Percentiles rank a stretch among this genome's conserved stretches.
These are phyloP conservation scores for Baccha elongata DNA, from an alignment of 2,888 invertebrate genomes.

Conservation along the genomic window DNA sequence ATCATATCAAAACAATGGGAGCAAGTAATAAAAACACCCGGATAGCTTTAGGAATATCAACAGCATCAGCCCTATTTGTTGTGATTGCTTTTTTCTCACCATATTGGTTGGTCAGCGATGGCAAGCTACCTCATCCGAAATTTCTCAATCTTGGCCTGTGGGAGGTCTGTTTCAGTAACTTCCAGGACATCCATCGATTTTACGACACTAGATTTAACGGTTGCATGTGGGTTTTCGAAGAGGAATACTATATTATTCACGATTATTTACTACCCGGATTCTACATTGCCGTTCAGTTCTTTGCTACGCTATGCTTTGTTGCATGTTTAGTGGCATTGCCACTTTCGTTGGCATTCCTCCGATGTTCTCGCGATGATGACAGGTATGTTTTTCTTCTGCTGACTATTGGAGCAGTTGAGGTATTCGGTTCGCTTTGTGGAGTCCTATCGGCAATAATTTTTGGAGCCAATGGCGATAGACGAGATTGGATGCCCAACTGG, in stretches of 20 bases:
- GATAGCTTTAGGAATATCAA: constrained; percentile 86
- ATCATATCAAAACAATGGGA: constrained; percentile 77
- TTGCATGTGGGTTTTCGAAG: constrained; percentile 99
- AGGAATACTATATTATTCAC: constrained; percentile 97
- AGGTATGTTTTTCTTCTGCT: constrained; percentile 89
- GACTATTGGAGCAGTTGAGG: constrained; percentile 88
- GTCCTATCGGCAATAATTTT: constrained; percentile 93
- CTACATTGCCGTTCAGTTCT: constrained; percentile 96
- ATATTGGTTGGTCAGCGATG: constrained; percentile 93
- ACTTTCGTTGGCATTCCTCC: constrained; percentile 88
- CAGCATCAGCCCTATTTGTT: constrained; percentile 87
- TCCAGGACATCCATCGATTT: constrained; percentile 92
- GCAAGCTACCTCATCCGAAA: constrained; percentile 89
- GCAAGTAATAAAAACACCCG: constrained; percentile 80
- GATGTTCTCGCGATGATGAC: constrained; percentile 89
- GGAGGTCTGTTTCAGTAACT: constrained; percentile 96
- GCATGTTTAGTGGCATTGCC: constrained; percentile 89
- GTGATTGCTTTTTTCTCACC: constrained; percentile 93
- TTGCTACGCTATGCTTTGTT: constrained; percentile 94
- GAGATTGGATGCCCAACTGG: constrained; percentile 98
- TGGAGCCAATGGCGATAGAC: constrained; percentile 93
- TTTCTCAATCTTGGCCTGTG: constrained; percentile 94
- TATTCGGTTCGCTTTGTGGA: constrained; percentile 90
- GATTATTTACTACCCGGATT: constrained; percentile 94
- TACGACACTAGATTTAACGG: constrained; percentile 93